Evolutionary conservation across 2,888 invertebrate genomes (phyloP).

Genomic region (Mystacides longicornis): DNA sequence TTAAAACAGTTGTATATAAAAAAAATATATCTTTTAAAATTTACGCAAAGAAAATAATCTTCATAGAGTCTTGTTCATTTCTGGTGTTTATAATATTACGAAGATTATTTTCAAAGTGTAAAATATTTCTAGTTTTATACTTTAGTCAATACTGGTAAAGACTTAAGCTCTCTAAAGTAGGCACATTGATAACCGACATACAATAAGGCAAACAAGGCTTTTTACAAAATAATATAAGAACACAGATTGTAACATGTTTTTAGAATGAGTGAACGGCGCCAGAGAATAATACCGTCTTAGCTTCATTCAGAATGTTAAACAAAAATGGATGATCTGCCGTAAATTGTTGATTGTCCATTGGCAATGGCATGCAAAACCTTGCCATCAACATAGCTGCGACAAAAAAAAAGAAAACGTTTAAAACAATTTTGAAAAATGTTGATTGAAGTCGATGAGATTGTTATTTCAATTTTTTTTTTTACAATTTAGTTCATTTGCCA

Average conservation of each 20-base stretch:
- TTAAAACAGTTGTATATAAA: too few relatives aligned
- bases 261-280: neutral
- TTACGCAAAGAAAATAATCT: conserved; percentile 5
- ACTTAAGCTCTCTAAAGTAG: too few relatives aligned
- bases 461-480: too few relatives aligned
- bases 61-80: conserved; percentile 21
- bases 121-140: neutral
- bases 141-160: too few relatives aligned
- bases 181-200: neutral
- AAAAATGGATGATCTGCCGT: conserved; percentile 19
- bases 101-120: neutral
- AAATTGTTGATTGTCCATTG: conserved; percentile 4
- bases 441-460: too few relatives aligned
- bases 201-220: neutral
- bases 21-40: too few relatives aligned
- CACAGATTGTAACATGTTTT: neutral
- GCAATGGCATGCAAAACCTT: conserved; percentile 7
- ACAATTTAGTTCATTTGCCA: too few relatives aligned
- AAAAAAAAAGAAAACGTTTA: neutral
- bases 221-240: neutral
- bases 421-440: too few relatives aligned
- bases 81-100: neutral
- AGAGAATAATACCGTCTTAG: conserved; percentile 7
- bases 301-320: conserved; percentile 16
- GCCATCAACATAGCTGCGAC: conserved; percentile 7